Conservation (phyloP, 2,888 invertebrate species). For the Apamea sordens region DNA sequence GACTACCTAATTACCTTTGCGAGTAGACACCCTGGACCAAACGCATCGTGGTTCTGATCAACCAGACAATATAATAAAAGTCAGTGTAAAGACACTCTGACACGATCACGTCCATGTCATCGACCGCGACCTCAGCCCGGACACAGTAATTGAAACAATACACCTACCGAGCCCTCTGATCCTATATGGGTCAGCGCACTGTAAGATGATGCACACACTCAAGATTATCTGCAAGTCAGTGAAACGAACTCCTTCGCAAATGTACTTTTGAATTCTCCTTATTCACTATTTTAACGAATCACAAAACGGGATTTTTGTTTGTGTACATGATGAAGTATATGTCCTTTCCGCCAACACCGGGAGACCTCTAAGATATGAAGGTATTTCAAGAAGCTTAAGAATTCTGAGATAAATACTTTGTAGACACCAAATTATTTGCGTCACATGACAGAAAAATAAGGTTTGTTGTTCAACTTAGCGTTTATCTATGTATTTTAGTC, state of each 20-base stretch:
- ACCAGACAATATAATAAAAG: background rate
- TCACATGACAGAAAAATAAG: background rate
- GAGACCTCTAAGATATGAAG: background rate
- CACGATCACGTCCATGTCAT: conserved; percentile 5
- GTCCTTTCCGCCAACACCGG: background rate
- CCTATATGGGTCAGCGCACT: conserved; percentile 25
- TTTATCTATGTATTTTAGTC: conserved; percentile 28
- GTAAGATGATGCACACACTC: conserved; percentile 30
- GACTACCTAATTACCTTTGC: background rate
- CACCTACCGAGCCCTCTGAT: conserved; percentile 41
- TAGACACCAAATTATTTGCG: background rate
- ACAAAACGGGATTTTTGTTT: background rate
- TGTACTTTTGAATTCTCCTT: background rate
- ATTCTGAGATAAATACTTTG: background rate
- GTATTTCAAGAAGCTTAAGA: background rate
- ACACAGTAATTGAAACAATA: conserved; percentile 59
- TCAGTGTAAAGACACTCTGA: background rate
- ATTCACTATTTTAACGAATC: background rate
- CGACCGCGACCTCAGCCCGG: conserved; percentile 36
- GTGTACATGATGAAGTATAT: background rate
- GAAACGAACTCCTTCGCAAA: conserved; percentile 41
- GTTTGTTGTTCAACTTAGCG: background rate
- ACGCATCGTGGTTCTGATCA: background rate
- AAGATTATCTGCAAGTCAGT: conserved; percentile 31
- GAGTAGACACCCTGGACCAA: background rate